Percentiles rank a stretch among this genome's conserved stretches.
Evolutionary conservation across 2,113 vertebrate genomes (phyloP).

Genomic region (Centropus bengalensis): DNA sequence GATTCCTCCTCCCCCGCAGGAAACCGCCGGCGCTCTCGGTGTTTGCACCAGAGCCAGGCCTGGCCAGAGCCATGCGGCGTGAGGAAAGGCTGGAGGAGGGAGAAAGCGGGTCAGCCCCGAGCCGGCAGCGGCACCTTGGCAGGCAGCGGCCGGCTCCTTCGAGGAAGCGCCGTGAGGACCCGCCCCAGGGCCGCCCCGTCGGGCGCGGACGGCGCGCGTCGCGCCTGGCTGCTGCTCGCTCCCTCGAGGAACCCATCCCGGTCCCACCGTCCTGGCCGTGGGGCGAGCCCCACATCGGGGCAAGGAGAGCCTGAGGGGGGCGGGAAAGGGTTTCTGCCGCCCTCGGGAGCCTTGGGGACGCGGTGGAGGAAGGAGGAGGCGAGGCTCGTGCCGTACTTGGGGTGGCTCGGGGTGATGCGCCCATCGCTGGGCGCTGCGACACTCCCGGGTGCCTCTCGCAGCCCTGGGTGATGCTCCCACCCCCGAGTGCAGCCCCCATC

Average conservation of each 20-base stretch:
- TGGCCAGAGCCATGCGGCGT: not conserved
- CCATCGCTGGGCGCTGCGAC: no score
- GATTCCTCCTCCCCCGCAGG: slow-evolving; percentile 48
- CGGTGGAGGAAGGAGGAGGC: not conserved
- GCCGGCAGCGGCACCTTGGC: slow-evolving; percentile 60
- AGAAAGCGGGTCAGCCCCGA: slow-evolving; percentile 1
- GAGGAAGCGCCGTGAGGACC: slow-evolving; percentile 43
- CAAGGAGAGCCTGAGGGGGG: no score
- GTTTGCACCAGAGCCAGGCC: not conserved
- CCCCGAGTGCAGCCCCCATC: not conserved
- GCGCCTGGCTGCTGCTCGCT: not conserved
- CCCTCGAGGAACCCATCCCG: not conserved
- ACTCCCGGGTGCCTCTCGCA: not conserved
- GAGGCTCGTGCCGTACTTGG: rapidly evolving
- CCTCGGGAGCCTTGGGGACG: rapidly evolving
- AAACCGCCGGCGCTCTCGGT: not conserved
- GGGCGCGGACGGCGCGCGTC: not conserved
- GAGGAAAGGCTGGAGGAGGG: not conserved
- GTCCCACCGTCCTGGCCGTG: rapidly evolving
- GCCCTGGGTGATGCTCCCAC: not conserved
- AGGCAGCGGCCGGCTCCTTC: slow-evolving; percentile 44
- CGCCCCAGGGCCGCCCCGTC: not conserved
- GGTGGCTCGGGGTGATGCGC: not conserved
- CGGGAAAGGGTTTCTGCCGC: not conserved
- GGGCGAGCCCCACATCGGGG: not conserved